A percentile compares a stretch with the other conserved stretches of the same genome.
These are phyloP conservation scores for Syngnathoides biaculeatus DNA, from an alignment of 2,113 vertebrate genomes.

Conservation along the genomic window DNA sequence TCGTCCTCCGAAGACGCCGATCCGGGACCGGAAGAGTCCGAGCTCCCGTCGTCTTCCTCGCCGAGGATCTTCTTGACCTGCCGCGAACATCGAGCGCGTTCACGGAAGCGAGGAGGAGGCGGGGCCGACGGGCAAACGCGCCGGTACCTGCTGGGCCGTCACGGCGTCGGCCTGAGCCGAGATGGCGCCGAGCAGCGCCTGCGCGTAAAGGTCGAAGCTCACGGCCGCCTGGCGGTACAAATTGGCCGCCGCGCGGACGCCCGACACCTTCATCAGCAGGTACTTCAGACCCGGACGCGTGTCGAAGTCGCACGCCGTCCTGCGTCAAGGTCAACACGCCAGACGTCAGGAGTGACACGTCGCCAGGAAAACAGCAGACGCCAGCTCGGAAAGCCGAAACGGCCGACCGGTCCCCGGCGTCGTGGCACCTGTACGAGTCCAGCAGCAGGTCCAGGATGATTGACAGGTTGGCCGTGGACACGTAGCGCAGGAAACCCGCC, in stretches of 20 bases:
- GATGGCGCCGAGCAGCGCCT: constrained; percentile 85
- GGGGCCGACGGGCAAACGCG: neutral
- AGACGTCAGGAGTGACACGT: neutral
- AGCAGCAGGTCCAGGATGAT: constrained; percentile 95
- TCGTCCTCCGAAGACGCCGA: constrained; percentile 95
- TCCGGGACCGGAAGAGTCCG: constrained; percentile 89
- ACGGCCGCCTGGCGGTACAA: constrained; percentile 94
- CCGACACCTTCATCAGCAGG: constrained; percentile 95
- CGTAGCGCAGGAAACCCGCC: constrained; percentile 91
- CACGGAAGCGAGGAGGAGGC: neutral
- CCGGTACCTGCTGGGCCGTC: constrained; percentile 78
- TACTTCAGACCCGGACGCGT: constrained; percentile 92
- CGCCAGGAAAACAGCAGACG: no score
- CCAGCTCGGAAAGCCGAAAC: no score
- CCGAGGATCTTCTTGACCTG: constrained; percentile 88
- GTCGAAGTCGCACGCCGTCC: constrained; percentile 93
- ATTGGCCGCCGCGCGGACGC: constrained; percentile 89
- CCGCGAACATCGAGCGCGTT: neutral
- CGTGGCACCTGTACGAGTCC: constrained; percentile 88
- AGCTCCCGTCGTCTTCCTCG: constrained; percentile 89
- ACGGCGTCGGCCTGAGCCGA: constrained; percentile 87
- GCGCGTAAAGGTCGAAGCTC: constrained; percentile 97
- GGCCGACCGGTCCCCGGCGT: no score
- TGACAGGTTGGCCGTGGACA: constrained; percentile 95
- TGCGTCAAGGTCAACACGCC: constrained; percentile 8